Base-by-base conservation (phyloP, 2,113 vertebrate species). In the Mugil cephalus region DNA sequence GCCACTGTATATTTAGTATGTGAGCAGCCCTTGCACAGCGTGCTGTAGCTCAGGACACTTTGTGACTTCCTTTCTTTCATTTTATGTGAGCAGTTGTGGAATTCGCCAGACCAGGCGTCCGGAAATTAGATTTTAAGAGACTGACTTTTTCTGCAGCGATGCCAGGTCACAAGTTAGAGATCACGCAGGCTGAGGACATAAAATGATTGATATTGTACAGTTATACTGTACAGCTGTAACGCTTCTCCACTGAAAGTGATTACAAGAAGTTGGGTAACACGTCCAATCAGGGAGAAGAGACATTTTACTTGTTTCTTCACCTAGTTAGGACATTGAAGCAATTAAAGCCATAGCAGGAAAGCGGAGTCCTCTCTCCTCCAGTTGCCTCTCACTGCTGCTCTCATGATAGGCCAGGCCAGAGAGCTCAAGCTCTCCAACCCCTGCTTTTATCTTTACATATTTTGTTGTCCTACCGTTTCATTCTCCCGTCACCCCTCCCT, bases 371-470 rank as follows among this genome's bases (percentile, higher is more conserved):
- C 4, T 40, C 56, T 55, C 67, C 36, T 45, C 70, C 8, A 55
- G 51, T 36, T 69, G 65, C 64, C 54, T 18, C 71, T 79, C 50
- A 80, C 78, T 66, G 69, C 21, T 9, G 30, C 42, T 19, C 60
- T 64, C 77, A 79, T 86, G 71, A 84, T 18, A 77, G 59, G 50
- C 24, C n/a, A n/a, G n/a, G n/a, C 12, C 77, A 75, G 79, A 78
- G 66, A 66, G 30, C 54, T 74, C 15, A 48, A 66, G 43, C 24
- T 50, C 38, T 68, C 38, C 30, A 38, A 11, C 21, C n/a, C 46
- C 47, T 18, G 10, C 35, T 19, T 48, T 69, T 58, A 45, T 45
- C 30, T 78, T 65, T 24, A 14, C 38, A 43, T 45, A 10, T 12
- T 34, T 21, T 10, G 1, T 34, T 14, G 19, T 24, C 12, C 38